Evolutionary conservation across 2,888 invertebrate species (phyloP).

Genomic region (Dolomedes plantarius): DNA sequence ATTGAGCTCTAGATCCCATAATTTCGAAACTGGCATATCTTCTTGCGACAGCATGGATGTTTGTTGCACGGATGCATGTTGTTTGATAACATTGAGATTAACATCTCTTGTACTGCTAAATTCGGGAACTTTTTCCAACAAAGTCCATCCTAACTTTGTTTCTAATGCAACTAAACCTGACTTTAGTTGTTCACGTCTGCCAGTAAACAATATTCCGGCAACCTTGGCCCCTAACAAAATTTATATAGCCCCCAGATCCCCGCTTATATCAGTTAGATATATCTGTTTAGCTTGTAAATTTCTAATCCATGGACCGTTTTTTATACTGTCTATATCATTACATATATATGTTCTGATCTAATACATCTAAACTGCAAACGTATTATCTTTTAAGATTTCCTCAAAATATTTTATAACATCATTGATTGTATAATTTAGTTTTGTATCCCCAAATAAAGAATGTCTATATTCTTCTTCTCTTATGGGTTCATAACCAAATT

Average conservation of each 20-base stretch:
- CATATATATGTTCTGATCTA: constrained; percentile 25
- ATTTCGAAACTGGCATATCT: not conserved
- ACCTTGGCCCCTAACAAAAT: constrained; percentile 42
- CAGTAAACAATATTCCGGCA: constrained; percentile 20
- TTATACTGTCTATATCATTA: constrained; percentile 13
- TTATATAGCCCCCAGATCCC: constrained; percentile 14
- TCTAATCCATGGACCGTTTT: constrained; percentile 21
- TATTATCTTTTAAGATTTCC: not conserved
- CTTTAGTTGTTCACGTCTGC: not conserved
- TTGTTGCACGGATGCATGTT: too few relatives aligned
- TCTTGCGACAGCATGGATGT: constrained; percentile 14
- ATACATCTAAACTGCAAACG: not conserved
- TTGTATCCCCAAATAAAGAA: constrained; percentile 20
- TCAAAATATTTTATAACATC: constrained; percentile 26
- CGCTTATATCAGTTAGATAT: not conserved
- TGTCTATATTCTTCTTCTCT: constrained; percentile 24
- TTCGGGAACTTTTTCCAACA: constrained; percentile 11
- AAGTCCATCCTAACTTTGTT: constrained; percentile 32
- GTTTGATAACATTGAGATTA: constrained; percentile 19
- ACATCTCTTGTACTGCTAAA: not conserved
- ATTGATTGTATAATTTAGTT: not conserved
- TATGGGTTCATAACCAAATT: constrained; percentile 27
- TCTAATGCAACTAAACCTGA: constrained; percentile 24
- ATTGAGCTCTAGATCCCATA: constrained; percentile 28
- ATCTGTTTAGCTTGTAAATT: constrained; percentile 14